These are phyloP conservation scores for Aphelinus certus DNA, from an alignment of 1,140 invertebrate genomes.

Conservation along the genomic window DNA sequence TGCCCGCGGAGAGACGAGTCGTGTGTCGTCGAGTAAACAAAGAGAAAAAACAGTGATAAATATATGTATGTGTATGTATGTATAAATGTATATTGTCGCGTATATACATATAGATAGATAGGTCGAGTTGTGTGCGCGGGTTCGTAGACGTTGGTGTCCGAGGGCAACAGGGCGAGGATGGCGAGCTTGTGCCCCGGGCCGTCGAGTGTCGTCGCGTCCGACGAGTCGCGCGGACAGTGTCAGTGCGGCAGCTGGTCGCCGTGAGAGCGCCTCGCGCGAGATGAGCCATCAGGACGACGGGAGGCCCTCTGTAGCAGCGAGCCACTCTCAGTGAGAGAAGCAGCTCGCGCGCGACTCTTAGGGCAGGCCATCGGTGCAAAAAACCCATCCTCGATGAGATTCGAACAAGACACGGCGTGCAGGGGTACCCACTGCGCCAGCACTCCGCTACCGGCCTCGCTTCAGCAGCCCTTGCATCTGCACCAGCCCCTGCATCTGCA, in stretches of 20 bases:
- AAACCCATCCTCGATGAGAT: constrained; percentile 65
- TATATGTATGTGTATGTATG: too few relatives aligned
- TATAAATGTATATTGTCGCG: background rate
- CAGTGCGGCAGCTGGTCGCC: background rate
- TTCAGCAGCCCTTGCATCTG: constrained; percentile 50
- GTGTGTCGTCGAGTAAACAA: background rate
- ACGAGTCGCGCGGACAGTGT: background rate
- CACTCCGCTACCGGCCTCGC: constrained; percentile 62
- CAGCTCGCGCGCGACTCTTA: constrained; percentile 60
- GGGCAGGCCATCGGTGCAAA: constrained; percentile 33
- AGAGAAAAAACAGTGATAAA: constrained; percentile 4
- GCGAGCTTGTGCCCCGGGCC: too few relatives aligned
- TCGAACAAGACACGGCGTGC: constrained; percentile 66
- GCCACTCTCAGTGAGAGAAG: constrained; percentile 55
- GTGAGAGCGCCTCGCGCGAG: background rate
- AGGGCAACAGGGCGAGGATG: background rate
- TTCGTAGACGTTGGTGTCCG: constrained; percentile 10
- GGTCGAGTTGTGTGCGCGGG: constrained; percentile 17
- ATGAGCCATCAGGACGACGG: background rate
- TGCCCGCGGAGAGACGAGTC: background rate
- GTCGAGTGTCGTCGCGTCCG: constrained; percentile 1
- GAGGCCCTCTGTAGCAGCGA: constrained; percentile 44
- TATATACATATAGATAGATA: background rate
- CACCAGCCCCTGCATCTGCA: background rate
- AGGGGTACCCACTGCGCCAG: constrained; percentile 68